Conservation (phyloP, 2,888 invertebrate genomes). For the Orthonychiurus folsomi region DNA sequence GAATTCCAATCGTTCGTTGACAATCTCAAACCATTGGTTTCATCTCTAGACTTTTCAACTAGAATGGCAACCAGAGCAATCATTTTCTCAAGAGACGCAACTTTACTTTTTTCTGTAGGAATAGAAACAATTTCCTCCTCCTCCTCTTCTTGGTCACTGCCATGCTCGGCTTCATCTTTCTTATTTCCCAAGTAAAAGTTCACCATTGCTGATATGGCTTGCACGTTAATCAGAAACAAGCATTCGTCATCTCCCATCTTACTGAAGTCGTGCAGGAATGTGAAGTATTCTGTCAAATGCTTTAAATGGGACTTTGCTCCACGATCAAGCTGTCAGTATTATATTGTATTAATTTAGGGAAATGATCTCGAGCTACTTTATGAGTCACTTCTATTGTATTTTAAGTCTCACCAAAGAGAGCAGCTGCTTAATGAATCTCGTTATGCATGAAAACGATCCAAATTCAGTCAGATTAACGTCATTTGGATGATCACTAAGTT, state of each 20-base stretch:
- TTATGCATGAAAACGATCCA: constrained; percentile 78
- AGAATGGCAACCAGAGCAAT: constrained; percentile 78
- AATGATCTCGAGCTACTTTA: neutral
- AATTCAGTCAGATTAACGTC: constrained; percentile 52
- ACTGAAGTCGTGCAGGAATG: constrained; percentile 83
- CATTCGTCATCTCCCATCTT: constrained; percentile 92
- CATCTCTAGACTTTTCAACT: constrained; percentile 76
- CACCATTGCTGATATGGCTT: constrained; percentile 81
- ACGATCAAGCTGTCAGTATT: constrained; percentile 62
- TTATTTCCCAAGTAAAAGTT: constrained; percentile 86
- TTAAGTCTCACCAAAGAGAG: constrained; percentile 64
- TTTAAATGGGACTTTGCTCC: constrained; percentile 76
- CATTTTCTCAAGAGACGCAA: constrained; percentile 90
- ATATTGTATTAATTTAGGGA: neutral
- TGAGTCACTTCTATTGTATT: too few relatives aligned
- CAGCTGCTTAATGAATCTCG: constrained; percentile 81
- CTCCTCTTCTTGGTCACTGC: constrained; percentile 61
- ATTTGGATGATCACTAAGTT: constrained; percentile 52
- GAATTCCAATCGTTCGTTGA: constrained; percentile 70
- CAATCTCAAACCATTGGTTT: constrained; percentile 61
- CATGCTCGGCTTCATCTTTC: constrained; percentile 58
- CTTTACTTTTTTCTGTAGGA: constrained; percentile 67
- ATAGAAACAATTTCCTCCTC: constrained; percentile 58
- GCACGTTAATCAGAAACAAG: constrained; percentile 72
- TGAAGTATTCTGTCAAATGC: constrained; percentile 86